Evolutionary conservation across 2,888 invertebrate species (phyloP), one percentile per base, ranked within the genome.

Genomic region (Lithosia quadra): DNA sequence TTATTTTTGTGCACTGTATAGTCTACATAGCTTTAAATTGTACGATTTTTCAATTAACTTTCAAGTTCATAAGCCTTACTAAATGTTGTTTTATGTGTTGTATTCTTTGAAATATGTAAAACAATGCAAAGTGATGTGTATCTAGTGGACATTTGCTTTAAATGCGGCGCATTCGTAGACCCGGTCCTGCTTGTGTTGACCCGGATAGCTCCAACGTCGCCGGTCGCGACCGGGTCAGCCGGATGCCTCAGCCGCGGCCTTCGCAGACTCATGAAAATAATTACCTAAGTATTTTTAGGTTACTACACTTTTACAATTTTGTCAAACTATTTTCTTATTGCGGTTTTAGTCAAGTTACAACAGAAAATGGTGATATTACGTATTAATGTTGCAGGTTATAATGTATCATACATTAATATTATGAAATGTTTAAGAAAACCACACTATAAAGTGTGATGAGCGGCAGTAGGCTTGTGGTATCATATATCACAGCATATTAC

Each of bases 191-290:
- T 78, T 76, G 83, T 78, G 88, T 88, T 94, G 94, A 94, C 94
- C 94, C 91, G 94, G 93, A 95, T 94, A 90, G 94, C 94, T 81
- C 94, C 88, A 91, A 92, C 92, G 87, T 94, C 93, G 88, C 92
- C 86, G 90, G 86, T 86, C 91, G 89, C 90, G 93, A 92, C 94
- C 93, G 91, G 93, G 94, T 94, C 92, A 93, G 83, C 87, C 82
- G 86, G 88, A 87, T 88, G 84, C 88, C 84, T 85, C 78, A 71
- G 74, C 75, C 69, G 73, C 86, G 90, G 85, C 92, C 92, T 93
- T 93, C 90, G 72, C 76, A 85, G 83, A 83, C 79, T 82, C 78
- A 81, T 80, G 73, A 84, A 87, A 86, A 83, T 85, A 86, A 88
- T 87, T 81, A n/a, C n/a, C n/a, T n/a, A 82, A 69, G 70, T 74